Evolutionary conservation across 2,888 invertebrate species (phyloP), one percentile per base, ranked within the genome.

Genomic region (Galeruca laticollis): DNA sequence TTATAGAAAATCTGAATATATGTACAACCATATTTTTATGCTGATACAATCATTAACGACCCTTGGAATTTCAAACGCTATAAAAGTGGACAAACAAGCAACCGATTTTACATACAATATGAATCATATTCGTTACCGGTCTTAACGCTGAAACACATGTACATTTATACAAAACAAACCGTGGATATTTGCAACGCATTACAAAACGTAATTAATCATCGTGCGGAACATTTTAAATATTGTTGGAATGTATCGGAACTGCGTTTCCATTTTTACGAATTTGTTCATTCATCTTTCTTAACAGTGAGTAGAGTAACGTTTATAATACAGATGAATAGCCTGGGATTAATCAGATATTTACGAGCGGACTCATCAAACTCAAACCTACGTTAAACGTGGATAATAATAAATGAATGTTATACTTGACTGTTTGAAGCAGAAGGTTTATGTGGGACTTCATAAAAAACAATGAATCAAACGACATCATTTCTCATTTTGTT

Each of bases 231-330:
- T 81, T 83, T 83, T 81, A 82, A 83, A 83, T 81, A 81, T 78
- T 81, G 81, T 82, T 80, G 79, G 80, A 79, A 82, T 80, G 81
- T 82, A 81, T 80, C 76, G 78, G 76, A 82, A 82, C 81, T 79
- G 80, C 81, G 81, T 82, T 82, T 83, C 80, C 81, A 81, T 82
- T 82, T 82, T 82, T 81, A 78, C 77, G 76, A 80, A 81, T 78
- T 76, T 70, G 73, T 71, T 77, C 79, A 80, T 81, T 77, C 80
- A 81, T 81, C 82, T 82, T 82, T 81, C 80, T 81, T 80, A 73
- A 65, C 60, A 71, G 60, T 66, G 69, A 73, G 68, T 59, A 71
- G 69, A 75, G 70, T 74, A 75, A 70, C 73, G 70, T 68, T 73
- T 74, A 69, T 78, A 77, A 78, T 78, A 72, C 78, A 77, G 76